Evolutionary conservation across 2,888 invertebrate species (phyloP).

Genomic region (Eristalinus sepulchralis): DNA sequence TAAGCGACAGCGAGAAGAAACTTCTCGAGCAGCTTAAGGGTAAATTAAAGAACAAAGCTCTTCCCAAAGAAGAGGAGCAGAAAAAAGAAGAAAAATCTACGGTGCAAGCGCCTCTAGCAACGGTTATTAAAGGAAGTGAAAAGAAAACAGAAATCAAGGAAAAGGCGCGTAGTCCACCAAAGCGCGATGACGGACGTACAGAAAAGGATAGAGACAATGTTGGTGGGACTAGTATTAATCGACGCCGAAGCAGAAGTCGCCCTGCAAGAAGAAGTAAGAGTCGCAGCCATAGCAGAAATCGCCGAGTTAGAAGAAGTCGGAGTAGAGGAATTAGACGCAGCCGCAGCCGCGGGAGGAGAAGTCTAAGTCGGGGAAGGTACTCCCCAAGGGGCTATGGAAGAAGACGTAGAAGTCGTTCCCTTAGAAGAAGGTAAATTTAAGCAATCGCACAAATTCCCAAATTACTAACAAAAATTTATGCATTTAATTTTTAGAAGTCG

Average conservation of each 20-base stretch:
- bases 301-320: constrained; percentile 58
- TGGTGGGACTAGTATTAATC: constrained; percentile 57
- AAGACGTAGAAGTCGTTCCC: constrained; percentile 71
- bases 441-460: background rate
- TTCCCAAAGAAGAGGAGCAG: constrained; percentile 76
- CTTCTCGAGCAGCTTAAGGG: constrained; percentile 82
- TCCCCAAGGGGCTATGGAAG: constrained; percentile 72
- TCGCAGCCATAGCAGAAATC: constrained; percentile 74
- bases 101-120: constrained; percentile 74
- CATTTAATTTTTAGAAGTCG: constrained; percentile 61
- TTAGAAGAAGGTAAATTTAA: constrained; percentile 51
- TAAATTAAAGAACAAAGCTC: constrained; percentile 77
- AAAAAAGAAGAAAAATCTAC: constrained; percentile 77
- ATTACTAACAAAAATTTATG: background rate
- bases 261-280: constrained; percentile 72
- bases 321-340: constrained; percentile 66
- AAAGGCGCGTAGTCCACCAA: constrained; percentile 66
- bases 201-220: constrained; percentile 73
- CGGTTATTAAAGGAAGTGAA: constrained; percentile 76
- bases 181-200: constrained; percentile 74
- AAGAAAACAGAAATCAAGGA: constrained; percentile 32
- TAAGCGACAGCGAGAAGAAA: constrained; percentile 83
- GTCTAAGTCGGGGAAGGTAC: constrained; percentile 72
- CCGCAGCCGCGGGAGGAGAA: constrained; percentile 71
- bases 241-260: constrained; percentile 74